Base-by-base conservation (phyloP, 2,113 vertebrate genomes). In the Xenopus borealis region DNA sequence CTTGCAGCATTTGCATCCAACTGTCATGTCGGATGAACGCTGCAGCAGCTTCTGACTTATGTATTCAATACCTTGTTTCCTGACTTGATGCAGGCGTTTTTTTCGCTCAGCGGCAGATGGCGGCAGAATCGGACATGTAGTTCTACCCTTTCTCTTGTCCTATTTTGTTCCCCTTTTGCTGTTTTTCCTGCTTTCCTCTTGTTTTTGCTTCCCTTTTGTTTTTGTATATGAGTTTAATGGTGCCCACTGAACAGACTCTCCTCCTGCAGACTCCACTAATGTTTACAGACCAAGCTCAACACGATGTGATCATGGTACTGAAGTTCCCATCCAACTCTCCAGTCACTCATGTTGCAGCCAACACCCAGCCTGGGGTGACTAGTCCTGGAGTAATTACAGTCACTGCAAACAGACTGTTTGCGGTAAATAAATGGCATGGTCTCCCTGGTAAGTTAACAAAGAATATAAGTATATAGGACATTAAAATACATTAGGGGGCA, bases 241-340 rank as follows among this genome's bases (percentile, higher is more conserved):
- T 81, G 81, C 85, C 91, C 85, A 90, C 90, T 96, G 92, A 98
- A 94, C 90, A 96, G 94, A 95, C 93, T 99, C 95, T 96, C 94
- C 94, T 97, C 92, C 95, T 95, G 89, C 97, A 99, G 97, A 97
- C 92, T 30, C 97, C 97, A 0, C 81, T 99, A 93, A 98, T 98
- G 96, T 99, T 99, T 85, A 99, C 95, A 80, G 97, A 99, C 89
- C 95, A 98, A 89, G 94, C 97, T 89, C 97, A 99, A 83, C 97
- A 98, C 86, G 97, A 99, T 10, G 97, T 99, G 46, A 96, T 99
- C 91, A 99, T 99, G 97, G 97, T 99, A 81, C 89, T 99, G 1
- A 99, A 99, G 92, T 99, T 99, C 83, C 97, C 97, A 0, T 99
- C 97, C 81, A 99, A 99, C 89, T 99, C 97, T 1, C 97, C 97